phyloP scores from a whole-genome alignment of 2,113 vertebrate genomes.

The Hydrochoerus hydrochaeris region DNA sequence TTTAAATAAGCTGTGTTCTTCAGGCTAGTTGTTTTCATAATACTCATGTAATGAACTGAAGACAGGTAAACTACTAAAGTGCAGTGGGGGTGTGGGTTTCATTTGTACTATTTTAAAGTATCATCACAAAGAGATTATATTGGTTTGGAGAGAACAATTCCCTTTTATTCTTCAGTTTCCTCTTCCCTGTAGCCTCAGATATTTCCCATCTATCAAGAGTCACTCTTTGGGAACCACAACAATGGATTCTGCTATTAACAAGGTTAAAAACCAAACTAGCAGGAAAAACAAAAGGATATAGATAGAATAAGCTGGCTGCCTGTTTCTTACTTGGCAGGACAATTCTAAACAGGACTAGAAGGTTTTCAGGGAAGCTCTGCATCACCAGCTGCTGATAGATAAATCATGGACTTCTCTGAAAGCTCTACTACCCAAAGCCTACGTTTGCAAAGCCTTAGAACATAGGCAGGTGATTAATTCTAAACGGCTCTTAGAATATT shows the following conservation, averaged over 20 bases:
- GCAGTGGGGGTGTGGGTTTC: background rate
- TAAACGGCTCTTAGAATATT: conserved; percentile 16
- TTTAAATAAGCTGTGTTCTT: conserved; percentile 31
- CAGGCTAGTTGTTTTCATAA: conserved; percentile 7
- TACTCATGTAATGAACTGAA: background rate
- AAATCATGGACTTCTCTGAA: background rate
- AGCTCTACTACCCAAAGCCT: background rate
- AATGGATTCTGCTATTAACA: conserved; percentile 29
- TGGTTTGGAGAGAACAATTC: background rate
- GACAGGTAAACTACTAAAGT: conserved; percentile 6
- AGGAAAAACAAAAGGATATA: background rate
- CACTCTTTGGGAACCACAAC: background rate
- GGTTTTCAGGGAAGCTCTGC: background rate
- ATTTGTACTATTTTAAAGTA: background rate
- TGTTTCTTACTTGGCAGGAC: background rate
- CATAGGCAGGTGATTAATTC: background rate
- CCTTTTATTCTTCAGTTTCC: conserved; percentile 1
- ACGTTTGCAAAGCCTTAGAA: background rate
- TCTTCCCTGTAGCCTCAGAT: conserved; percentile 1
- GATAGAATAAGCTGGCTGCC: background rate
- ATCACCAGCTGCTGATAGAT: background rate
- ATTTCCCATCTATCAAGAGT: background rate
- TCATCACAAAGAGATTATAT: background rate
- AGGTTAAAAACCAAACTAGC: conserved; percentile 23
- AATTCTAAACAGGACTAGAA: background rate